phyloP scores from a whole-genome alignment of 1,140 invertebrate genomes.

The Atta texana region DNA sequence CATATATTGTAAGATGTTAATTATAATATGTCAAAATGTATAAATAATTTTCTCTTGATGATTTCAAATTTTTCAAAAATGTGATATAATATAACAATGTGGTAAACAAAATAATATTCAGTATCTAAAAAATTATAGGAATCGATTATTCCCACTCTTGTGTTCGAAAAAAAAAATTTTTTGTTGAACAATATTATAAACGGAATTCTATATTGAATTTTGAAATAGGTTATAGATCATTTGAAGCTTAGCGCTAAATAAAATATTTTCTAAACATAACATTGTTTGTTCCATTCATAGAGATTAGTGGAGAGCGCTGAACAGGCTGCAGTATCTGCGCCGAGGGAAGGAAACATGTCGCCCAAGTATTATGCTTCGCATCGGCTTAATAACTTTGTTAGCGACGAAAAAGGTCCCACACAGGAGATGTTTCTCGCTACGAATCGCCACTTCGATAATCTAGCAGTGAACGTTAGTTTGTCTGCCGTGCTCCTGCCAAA shows the following conservation, averaged over 20 bases:
- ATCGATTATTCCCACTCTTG: too few relatives aligned
- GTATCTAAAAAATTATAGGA: too few relatives aligned
- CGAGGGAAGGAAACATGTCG: conserved; percentile 85
- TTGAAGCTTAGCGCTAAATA: not conserved
- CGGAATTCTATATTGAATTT: not conserved
- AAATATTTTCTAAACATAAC: conserved; percentile 19
- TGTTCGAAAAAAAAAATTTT: too few relatives aligned
- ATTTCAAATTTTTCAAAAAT: too few relatives aligned
- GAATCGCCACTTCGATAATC: conserved; percentile 93
- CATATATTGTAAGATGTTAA: too few relatives aligned
- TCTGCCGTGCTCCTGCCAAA: conserved; percentile 96
- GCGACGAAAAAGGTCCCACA: conserved; percentile 89
- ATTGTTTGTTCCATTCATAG: conserved; percentile 85
- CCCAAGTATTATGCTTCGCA: conserved; percentile 90
- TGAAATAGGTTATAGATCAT: not conserved
- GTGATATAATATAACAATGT: too few relatives aligned
- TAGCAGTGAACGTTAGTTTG: conserved; percentile 93
- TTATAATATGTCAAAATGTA: too few relatives aligned
- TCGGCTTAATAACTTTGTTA: conserved; percentile 90
- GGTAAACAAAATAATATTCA: too few relatives aligned
- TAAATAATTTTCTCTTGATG: too few relatives aligned
- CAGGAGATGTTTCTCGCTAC: conserved; percentile 90
- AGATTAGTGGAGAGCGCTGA: conserved; percentile 95
- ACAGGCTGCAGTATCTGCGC: conserved; percentile 92
- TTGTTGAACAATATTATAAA: not conserved